Evolutionary conservation across 2,888 invertebrate species (phyloP), one percentile per base, ranked within the genome.

Genomic region (Archips xylosteana): DNA sequence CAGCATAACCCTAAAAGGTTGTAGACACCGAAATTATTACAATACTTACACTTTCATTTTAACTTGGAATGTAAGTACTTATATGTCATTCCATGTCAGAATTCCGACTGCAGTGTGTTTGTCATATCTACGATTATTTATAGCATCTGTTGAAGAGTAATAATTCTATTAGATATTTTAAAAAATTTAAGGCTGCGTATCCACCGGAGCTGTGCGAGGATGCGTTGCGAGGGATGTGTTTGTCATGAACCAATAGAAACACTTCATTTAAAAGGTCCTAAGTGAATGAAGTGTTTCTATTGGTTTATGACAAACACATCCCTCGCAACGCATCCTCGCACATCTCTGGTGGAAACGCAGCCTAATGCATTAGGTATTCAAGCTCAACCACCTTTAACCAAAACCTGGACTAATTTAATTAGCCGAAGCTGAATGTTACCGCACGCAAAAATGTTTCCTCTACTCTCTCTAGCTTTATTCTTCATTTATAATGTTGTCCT

Each of bases 1-100:
- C 70, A 70, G 45, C 32, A 49, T 74, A 65, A 70, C 74, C 74
- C 74, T 70, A 65, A 70, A 70, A 61, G 13, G 32, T 32, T 63
- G 13, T 47, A 63, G 47, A 63, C 47, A 39, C 23, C 45, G 13
- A 32, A 23, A 8, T 1, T 57, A 57, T 32, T 32, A 57, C 4
- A 57, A 57, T 57, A 57, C 5, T 54, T 15, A 8, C 6, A 54
- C 15, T 54, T 54, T 54, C 23, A 54, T 54, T 54, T n/a, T 32
- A 45, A 62, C 23, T 23, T 39, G 39, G 39, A 39, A 39, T 39
- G 12, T 23, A 45, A 8, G 23, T 23, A 39, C 4, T 36, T n/a
- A 23, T 23, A 1, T 23, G 23, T 23, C 23, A 32, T 62, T 42
- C 10, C 45, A 10, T 23, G 2, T 23, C 12, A 32, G 13, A 23